These are phyloP conservation scores for Oryzias dopingdopingensis DNA, from an alignment of 2,797 vertebrate species.

Conservation along the genomic window DNA sequence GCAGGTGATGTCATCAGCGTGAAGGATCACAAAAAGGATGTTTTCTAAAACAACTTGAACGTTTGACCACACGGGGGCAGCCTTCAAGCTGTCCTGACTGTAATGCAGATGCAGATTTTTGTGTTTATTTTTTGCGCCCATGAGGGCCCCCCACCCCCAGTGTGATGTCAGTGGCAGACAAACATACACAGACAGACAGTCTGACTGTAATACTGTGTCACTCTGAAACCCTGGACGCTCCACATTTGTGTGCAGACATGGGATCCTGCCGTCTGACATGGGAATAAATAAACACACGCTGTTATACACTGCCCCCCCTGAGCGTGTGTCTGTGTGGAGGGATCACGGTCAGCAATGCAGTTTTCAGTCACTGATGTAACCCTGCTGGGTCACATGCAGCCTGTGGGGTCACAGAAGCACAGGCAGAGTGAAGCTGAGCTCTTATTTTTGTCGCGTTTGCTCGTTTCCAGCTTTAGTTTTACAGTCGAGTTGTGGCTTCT, in stretches of 20 bases:
- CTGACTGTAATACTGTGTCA: no score
- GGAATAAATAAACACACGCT: slow-evolving; percentile 64
- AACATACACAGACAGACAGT: no score
- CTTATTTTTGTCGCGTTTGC: slow-evolving; percentile 47
- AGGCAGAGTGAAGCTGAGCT: background rate
- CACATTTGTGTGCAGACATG: slow-evolving; percentile 70
- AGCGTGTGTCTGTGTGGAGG: slow-evolving; percentile 23
- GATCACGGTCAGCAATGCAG: slow-evolving; percentile 33
- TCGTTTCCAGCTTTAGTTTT: slow-evolving; percentile 13
- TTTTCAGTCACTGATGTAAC: slow-evolving; percentile 64
- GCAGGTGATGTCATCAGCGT: no score
- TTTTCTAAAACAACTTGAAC: no score
- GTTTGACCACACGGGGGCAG: no score
- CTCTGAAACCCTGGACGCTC: slow-evolving; percentile 20
- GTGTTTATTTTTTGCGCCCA: no score
- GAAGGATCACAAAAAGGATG: no score
- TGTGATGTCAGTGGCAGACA: no score
- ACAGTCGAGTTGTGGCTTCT: slow-evolving; percentile 20
- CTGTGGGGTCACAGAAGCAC: slow-evolving; percentile 20
- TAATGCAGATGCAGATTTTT: no score
- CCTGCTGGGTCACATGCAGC: slow-evolving; percentile 35
- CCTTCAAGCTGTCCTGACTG: no score
- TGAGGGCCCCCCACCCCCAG: no score
- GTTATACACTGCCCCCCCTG: slow-evolving; percentile 31
- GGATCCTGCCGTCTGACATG: slow-evolving; percentile 65